phyloP scores from a whole-genome alignment of 2,888 invertebrate genomes.

The Frankliniella intonsa region DNA sequence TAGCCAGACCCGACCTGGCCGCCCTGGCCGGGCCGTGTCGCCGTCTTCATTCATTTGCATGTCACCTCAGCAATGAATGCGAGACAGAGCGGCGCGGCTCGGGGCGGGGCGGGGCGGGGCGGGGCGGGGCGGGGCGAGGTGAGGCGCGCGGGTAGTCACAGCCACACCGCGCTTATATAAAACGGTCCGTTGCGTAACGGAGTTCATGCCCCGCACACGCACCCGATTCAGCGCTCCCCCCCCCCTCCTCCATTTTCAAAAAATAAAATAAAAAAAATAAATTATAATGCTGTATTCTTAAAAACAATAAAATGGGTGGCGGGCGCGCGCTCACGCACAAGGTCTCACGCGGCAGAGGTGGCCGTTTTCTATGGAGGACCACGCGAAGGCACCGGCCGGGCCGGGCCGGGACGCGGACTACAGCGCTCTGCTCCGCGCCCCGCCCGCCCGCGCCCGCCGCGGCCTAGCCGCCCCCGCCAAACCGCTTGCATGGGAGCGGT shows the following conservation, averaged over 20 bases:
- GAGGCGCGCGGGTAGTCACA: not conserved
- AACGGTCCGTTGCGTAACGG: constrained; percentile 10
- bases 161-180: not conserved
- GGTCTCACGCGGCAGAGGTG: not conserved
- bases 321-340: not conserved
- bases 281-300: not conserved
- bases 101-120: no score
- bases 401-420: not conserved
- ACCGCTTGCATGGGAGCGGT: not conserved
- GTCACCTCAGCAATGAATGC: not conserved
- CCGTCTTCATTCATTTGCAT: constrained; percentile 2
- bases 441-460: not conserved
- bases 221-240: not conserved
- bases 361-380: not conserved
- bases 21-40: no score
- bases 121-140: no score
- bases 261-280: not conserved
- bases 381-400: not conserved
- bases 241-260: not conserved
- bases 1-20: no score
- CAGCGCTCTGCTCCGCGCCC: not conserved
- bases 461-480: not conserved
- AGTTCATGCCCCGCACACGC: not conserved
- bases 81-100: not conserved
- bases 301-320: not conserved